Evolutionary conservation across 2,113 vertebrate species (phyloP), one percentile per base, ranked within the genome.

Genomic region (Turdus rufiventris): DNA sequence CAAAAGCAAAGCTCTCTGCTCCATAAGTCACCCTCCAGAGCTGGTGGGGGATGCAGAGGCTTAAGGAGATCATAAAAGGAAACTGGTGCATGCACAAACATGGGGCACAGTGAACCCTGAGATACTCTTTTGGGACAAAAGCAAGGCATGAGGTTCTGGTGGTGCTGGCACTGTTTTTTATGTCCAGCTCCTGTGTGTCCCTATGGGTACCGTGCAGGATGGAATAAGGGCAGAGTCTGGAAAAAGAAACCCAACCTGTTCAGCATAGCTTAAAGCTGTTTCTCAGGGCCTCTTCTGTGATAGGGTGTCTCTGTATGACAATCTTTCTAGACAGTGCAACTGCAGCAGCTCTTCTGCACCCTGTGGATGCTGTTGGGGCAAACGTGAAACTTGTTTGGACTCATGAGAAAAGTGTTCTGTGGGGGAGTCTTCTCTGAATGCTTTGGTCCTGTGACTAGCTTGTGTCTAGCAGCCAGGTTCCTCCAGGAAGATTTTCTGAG

Each of bases 51-150:
- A 25, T 28, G 54, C 50, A 24, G 42, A 23, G 10, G 29, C 38
- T 71, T 19, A 43, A 7, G 18, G 65, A 34, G 23, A 43, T 31
- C 0, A 1, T 1, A 16, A 38, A 36, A 21, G 29, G 38, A 34
- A 88, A 31, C 3, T 18, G 10, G 9, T 73, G 26, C 66, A 33
- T 10, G 9, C 7, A 28, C 16, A 25, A 60, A 33, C 14, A 2
- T 0, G 0, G 25, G n/a, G 45, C 34, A 26, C 18, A 14, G 60
- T 10, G 29, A 19, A 24, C 26, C 20, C 33, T 42, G 36, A 48
- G 47, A 29, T 11, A 40, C 40, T 40, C 38, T 40, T 40, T 40
- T 3, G 13, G 38, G 36, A 21, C 26, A 56, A 53, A 82, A 79
- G 34, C 5, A 60, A 54, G 60, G 17, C 14, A 12, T 34, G 33